Conservation (phyloP, 2,888 invertebrate genomes). For the Lycocerus yunnanus region DNA sequence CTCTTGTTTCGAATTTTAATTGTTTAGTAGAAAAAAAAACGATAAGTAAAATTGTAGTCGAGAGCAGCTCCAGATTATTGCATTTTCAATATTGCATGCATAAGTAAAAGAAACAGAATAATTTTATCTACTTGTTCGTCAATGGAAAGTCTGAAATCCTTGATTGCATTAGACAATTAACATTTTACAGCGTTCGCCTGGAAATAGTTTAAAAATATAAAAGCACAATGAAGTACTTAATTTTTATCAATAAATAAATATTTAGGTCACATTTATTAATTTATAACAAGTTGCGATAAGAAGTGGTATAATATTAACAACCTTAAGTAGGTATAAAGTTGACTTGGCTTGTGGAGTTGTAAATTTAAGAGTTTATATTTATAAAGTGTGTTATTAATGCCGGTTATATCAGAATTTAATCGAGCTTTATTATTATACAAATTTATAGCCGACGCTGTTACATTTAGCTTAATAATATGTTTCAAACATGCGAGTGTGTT, state of each 20-base stretch:
- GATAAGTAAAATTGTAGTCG: neutral
- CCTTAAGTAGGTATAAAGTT: constrained; percentile 21
- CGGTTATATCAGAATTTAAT: constrained; percentile 40
- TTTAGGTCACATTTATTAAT: constrained; percentile 28
- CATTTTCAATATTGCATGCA: neutral
- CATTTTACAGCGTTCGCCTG: neutral
- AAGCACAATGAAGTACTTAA: neutral
- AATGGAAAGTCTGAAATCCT: neutral
- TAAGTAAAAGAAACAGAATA: neutral
- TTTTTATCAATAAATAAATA: constrained; percentile 25
- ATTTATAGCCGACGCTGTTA: constrained; percentile 37
- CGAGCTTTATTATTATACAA: constrained; percentile 41
- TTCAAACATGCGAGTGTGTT: constrained; percentile 41
- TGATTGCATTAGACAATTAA: neutral
- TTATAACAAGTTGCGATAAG: constrained; percentile 27
- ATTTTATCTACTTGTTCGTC: neutral
- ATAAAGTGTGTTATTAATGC: constrained; percentile 41
- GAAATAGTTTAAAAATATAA: neutral
- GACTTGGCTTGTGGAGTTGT: constrained; percentile 24
- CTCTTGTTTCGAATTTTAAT: neutral
- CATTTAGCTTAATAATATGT: constrained; percentile 41
- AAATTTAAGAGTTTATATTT: constrained; percentile 37
- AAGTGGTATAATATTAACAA: constrained; percentile 21
- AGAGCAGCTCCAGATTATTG: neutral
- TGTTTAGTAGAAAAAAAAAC: neutral